Conservation (phyloP, 1,140 invertebrate genomes). For the Listronotus bonariensis region DNA sequence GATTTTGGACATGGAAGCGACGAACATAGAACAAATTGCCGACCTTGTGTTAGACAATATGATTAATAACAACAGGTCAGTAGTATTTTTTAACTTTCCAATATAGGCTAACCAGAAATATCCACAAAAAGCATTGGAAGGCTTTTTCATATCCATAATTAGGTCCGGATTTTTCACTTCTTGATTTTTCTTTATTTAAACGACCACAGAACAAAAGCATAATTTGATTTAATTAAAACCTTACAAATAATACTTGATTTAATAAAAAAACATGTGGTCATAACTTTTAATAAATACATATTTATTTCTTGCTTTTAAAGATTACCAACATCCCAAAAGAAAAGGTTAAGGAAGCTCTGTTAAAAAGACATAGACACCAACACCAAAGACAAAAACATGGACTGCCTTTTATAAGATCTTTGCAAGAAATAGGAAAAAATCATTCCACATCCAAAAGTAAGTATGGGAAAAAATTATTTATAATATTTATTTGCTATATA, state of each 20-base stretch:
- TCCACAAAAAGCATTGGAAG: too few relatives aligned
- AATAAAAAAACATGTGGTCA: too few relatives aligned
- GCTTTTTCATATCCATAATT: too few relatives aligned
- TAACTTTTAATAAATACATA: background rate
- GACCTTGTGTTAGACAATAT: constrained; percentile 93
- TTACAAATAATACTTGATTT: too few relatives aligned
- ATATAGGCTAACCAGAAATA: too few relatives aligned
- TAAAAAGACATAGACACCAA: constrained; percentile 93
- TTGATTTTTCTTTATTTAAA: too few relatives aligned
- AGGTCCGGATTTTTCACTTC: too few relatives aligned
- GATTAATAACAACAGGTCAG: constrained; percentile 72
- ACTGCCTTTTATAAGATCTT: constrained; percentile 90
- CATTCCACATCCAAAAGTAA: constrained; percentile 95
- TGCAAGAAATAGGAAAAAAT: constrained; percentile 95
- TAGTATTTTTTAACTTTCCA: background rate
- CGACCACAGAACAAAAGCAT: too few relatives aligned
- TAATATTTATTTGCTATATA: too few relatives aligned
- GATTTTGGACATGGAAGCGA: constrained; percentile 89
- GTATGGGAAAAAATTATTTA: too few relatives aligned
- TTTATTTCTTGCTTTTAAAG: constrained; percentile 6
- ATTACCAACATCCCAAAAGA: constrained; percentile 78
- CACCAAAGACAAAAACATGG: constrained; percentile 86
- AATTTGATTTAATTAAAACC: too few relatives aligned
- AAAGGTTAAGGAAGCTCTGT: constrained; percentile 82
- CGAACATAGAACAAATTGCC: constrained; percentile 81